These are phyloP conservation scores for Gymnocypris eckloni DNA, from an alignment of 2,797 vertebrate genomes.

Conservation along the genomic window DNA sequence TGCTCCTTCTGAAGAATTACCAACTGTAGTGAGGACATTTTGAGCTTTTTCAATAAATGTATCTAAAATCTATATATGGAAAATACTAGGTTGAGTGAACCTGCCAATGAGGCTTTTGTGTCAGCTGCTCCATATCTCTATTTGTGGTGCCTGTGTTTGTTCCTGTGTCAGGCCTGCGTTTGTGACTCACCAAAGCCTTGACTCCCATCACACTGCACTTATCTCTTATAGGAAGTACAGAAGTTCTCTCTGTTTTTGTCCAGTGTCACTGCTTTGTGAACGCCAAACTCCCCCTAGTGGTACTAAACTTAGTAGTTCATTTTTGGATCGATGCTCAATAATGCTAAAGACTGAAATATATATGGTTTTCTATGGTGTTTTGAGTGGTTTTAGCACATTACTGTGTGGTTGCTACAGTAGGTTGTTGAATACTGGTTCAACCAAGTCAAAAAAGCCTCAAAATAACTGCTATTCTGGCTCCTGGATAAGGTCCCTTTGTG, in stretches of 20 bases:
- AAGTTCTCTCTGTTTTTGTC: conserved; percentile 64
- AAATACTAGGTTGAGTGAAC: neutral
- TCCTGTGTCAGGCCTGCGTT: conserved; percentile 52
- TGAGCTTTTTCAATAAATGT: neutral
- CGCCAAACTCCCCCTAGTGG: conserved; percentile 71
- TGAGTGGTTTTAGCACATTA: neutral
- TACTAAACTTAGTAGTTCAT: neutral
- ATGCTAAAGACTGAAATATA: neutral
- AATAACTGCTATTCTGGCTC: neutral
- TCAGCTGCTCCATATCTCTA: conserved; percentile 32
- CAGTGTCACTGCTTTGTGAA: conserved; percentile 49
- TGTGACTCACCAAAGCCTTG: conserved; percentile 69
- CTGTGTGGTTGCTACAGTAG: neutral
- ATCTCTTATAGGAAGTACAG: conserved; percentile 77
- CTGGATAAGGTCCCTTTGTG: neutral
- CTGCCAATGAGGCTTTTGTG: neutral
- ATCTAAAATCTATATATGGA: neutral
- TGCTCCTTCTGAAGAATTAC: neutral
- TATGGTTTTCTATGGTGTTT: neutral
- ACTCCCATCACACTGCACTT: conserved; percentile 71
- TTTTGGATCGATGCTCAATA: neutral
- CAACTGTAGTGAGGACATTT: neutral
- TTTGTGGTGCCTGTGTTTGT: conserved; percentile 54
- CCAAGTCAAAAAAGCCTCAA: neutral
- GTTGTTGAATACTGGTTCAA: neutral